These are phyloP conservation scores for Pseudopipra pipra DNA, from an alignment of 2,113 vertebrate species.

Conservation along the genomic window DNA sequence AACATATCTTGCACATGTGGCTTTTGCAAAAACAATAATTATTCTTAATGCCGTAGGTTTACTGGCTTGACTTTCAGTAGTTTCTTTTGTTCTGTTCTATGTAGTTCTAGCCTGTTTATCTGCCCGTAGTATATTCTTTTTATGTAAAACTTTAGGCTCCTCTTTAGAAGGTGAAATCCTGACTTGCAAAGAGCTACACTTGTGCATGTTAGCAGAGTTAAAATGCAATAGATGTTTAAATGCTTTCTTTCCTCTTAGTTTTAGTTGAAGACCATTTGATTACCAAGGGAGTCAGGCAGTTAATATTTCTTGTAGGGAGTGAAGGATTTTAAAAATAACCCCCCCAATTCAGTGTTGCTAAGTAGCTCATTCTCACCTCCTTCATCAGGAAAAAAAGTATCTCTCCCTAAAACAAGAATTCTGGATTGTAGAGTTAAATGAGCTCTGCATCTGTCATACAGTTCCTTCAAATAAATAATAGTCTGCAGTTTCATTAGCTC, in stretches of 20 bases:
- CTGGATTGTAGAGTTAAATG: background rate
- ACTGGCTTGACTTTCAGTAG: background rate
- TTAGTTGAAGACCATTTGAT: background rate
- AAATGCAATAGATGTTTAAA: conserved; percentile 21
- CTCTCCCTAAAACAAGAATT: background rate
- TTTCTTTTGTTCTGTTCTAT: background rate
- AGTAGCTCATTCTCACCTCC: background rate
- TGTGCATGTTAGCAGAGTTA: conserved; percentile 43
- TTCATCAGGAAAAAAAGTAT: background rate
- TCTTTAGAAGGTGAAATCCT: conserved; percentile 49
- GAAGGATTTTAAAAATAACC: background rate
- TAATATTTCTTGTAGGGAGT: background rate
- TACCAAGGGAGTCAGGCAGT: background rate
- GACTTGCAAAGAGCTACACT: conserved; percentile 62
- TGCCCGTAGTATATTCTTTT: conserved; percentile 20
- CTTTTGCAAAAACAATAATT: conserved; percentile 60
- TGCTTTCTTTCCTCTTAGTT: conserved; percentile 54
- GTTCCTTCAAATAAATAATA: background rate
- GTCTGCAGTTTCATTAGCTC: background rate
- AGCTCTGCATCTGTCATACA: background rate
- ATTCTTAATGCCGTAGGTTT: conserved; percentile 1
- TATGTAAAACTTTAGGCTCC: conserved; percentile 51
- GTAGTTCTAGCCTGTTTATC: conserved; percentile 60
- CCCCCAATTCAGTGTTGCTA: background rate
- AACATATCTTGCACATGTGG: conserved; percentile 29